Evolutionary conservation across 1,140 invertebrate species (phyloP), one percentile per base, ranked within the genome.

Genomic region (Uloborus diversus): DNA sequence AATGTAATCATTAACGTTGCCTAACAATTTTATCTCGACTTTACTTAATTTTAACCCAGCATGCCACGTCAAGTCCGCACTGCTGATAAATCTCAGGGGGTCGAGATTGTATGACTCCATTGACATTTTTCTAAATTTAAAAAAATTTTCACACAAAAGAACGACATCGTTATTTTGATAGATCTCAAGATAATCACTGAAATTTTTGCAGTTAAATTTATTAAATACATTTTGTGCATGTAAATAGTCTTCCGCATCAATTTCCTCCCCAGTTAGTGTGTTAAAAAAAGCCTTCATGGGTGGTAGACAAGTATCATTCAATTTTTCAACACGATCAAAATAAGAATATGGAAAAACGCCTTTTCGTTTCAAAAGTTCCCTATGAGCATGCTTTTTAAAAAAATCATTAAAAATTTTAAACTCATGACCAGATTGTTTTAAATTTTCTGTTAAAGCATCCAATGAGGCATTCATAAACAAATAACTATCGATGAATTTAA

Each of bases 391-490:
- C 4, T 28, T 42, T 3, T 3, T 17, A 69, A 69, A 59, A 59
- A 71, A 71, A 33, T n/a, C 35, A 28, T 71, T 59, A 71, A 71
- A 71, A 27, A 59, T 59, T 25, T 14, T 7, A 59, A 71, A 71
- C 2, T 25, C 27, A 59, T 71, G 27, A 17, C 59, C 37, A 23
- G 27, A 33, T 20, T n/a, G 0, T 35, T 23, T 13, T 56, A 0
- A n/a, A n/a, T 59, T 59, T 56, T 25, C 49, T n/a, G n/a, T n/a
- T n/a, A n/a, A n/a, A n/a, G n/a, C n/a, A n/a, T 3, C 65, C 27
- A 69, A 47, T 9, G 42, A 51, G 4, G 49, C 27, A 37, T 70
- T 33, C n/a, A 70, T 56, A 37, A 70, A 70, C n/a, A 56, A 51
- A 17, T 70, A 70, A 0, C 3, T n/a, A 27, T 70, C 68, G 3